These are phyloP conservation scores for Phrynocephalus guinanensis DNA, from an alignment of 2,797 vertebrate species.

Conservation along the genomic window DNA sequence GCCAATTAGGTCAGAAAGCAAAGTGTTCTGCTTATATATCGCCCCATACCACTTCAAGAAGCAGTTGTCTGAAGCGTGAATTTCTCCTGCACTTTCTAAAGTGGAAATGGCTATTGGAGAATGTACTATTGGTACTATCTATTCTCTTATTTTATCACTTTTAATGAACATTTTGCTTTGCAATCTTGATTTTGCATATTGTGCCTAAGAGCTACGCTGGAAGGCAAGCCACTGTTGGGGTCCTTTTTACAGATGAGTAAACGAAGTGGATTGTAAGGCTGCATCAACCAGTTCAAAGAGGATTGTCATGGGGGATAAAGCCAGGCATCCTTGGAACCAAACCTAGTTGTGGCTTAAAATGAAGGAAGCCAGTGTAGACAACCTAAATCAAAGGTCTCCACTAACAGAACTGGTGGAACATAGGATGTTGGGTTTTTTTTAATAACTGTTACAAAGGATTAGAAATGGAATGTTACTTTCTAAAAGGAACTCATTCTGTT, in stretches of 20 bases:
- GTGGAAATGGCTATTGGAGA: background rate
- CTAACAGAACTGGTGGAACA: too few relatives aligned
- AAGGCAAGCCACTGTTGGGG: background rate
- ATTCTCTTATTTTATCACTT: background rate
- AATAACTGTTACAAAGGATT: too few relatives aligned
- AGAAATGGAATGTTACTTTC: too few relatives aligned
- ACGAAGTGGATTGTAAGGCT: background rate
- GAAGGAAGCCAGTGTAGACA: too few relatives aligned
- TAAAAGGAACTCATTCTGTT: too few relatives aligned
- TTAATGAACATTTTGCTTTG: background rate
- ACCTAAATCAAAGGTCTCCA: too few relatives aligned
- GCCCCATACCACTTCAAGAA: background rate
- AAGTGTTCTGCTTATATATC: too few relatives aligned
- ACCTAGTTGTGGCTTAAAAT: too few relatives aligned
- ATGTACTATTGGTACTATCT: background rate
- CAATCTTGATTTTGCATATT: background rate
- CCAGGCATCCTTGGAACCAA: background rate
- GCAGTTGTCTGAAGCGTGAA: background rate
- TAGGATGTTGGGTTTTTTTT: too few relatives aligned
- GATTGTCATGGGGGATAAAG: background rate
- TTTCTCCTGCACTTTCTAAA: accelerated
- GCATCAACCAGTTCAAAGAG: background rate
- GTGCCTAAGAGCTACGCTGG: background rate
- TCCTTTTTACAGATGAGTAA: background rate
- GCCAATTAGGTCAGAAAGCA: background rate